These are phyloP conservation scores for Neomicropteryx cornuta DNA, from an alignment of 1,140 invertebrate genomes.

Conservation along the genomic window DNA sequence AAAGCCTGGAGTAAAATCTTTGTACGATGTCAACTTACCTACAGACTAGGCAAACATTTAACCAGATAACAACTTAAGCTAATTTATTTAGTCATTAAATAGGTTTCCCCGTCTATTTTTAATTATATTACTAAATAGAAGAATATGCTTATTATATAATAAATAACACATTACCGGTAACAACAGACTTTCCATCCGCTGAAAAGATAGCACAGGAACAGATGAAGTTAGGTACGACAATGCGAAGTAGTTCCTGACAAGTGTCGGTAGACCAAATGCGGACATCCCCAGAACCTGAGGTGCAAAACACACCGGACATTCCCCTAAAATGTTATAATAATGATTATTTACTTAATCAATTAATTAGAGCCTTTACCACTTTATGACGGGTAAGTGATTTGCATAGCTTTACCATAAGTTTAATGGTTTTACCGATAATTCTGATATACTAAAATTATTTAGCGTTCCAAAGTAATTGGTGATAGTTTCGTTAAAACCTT, in stretches of 20 bases:
- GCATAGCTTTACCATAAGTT: background rate
- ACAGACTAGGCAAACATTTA: too few species aligned
- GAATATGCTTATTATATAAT: too few species aligned
- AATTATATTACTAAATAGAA: too few species aligned
- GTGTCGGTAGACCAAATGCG: slow-evolving; percentile 70
- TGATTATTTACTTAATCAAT: background rate
- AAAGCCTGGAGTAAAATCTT: too few species aligned
- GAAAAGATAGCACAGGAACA: slow-evolving; percentile 70
- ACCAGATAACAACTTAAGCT: too few species aligned
- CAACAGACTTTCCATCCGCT: slow-evolving; percentile 64
- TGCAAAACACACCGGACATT: slow-evolving; percentile 75
- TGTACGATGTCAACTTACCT: too few species aligned
- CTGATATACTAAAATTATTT: too few species aligned
- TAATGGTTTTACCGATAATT: background rate
- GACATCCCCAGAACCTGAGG: slow-evolving; percentile 71
- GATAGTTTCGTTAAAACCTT: too few species aligned
- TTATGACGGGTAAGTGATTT: background rate
- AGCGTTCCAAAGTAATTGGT: background rate
- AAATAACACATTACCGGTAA: slow-evolving; percentile 65
- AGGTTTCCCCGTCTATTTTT: too few species aligned
- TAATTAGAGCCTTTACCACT: background rate
- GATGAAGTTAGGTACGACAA: slow-evolving; percentile 74
- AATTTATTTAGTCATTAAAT: too few species aligned
- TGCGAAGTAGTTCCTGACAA: slow-evolving; percentile 69
- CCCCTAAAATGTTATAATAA: slow-evolving; percentile 50